Conservation (phyloP, 2,888 invertebrate species). For the Scotopteryx bipunctaria region DNA sequence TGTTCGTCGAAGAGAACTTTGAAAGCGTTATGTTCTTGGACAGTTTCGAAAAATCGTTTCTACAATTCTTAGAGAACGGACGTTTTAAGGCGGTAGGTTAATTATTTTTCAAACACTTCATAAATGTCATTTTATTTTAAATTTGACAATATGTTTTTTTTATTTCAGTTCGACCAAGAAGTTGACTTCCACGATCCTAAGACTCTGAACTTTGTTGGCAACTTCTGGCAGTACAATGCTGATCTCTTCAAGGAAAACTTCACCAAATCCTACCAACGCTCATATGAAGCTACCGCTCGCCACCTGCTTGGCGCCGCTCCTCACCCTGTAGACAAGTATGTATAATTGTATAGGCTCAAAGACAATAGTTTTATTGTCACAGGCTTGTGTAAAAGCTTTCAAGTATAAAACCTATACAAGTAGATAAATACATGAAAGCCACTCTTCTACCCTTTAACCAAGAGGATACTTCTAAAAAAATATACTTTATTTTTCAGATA, state of each 20-base stretch:
- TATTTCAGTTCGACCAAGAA: slow-evolving; percentile 63
- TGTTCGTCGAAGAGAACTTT: slow-evolving; percentile 74
- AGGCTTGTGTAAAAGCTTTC: no score
- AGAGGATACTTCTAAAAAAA: not conserved
- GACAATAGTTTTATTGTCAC: no score
- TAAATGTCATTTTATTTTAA: not conserved
- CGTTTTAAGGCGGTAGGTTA: slow-evolving; percentile 82
- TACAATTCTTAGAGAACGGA: slow-evolving; percentile 78
- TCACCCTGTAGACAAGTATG: slow-evolving; percentile 54
- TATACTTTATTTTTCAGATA: slow-evolving; percentile 53
- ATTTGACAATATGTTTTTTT: not conserved
- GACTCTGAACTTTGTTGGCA: slow-evolving; percentile 81
- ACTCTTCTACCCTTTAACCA: no score
- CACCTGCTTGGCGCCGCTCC: slow-evolving; percentile 64
- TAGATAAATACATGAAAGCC: no score
- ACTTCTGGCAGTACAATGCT: slow-evolving; percentile 82
- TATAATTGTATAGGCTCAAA: slow-evolving; percentile 24
- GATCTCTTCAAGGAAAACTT: slow-evolving; percentile 67
- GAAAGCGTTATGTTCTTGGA: slow-evolving; percentile 82
- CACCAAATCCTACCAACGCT: slow-evolving; percentile 68
- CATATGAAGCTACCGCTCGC: slow-evolving; percentile 83
- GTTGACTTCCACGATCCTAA: slow-evolving; percentile 62
- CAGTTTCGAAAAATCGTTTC: slow-evolving; percentile 81
- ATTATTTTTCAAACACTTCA: not conserved
- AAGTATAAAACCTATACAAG: no score